A percentile compares a stretch with the other conserved stretches of the same genome.
phyloP scores from a whole-genome alignment of 2,888 invertebrate species.

The Imbricaverruca yamaguchii region DNA sequence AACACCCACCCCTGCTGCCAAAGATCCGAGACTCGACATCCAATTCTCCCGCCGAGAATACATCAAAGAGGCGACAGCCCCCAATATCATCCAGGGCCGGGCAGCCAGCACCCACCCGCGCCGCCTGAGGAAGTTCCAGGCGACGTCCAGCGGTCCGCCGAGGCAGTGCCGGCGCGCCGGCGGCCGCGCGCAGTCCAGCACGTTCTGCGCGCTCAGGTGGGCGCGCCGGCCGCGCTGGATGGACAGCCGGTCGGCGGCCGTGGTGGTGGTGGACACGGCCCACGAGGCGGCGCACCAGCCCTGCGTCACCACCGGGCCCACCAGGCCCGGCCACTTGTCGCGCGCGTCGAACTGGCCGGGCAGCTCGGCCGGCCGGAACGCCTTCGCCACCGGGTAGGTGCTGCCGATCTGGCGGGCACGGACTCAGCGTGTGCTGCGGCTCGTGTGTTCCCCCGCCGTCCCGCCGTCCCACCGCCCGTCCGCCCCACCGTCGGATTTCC shows the following conservation, averaged over 20 bases:
- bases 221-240: slow-evolving; percentile 49
- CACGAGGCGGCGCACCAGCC: slow-evolving; percentile 81
- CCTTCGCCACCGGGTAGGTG: slow-evolving; percentile 37
- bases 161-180: slow-evolving; percentile 53
- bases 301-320: slow-evolving; percentile 56
- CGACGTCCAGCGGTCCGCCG: slow-evolving; percentile 82
- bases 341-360: slow-evolving; percentile 70
- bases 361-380: slow-evolving; percentile 53
- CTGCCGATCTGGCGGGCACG: slow-evolving; percentile 33
- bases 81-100: neutral
- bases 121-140: slow-evolving; percentile 79
- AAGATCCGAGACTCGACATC: too few species aligned
- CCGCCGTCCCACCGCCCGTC: too few species aligned
- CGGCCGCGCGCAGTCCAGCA: slow-evolving; percentile 74
- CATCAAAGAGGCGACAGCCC: too few species aligned
- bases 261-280: slow-evolving; percentile 78
- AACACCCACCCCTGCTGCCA: too few species aligned
- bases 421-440: too few species aligned
- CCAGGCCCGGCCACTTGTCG: slow-evolving; percentile 47
- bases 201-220: slow-evolving; percentile 70
- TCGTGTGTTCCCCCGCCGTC: too few species aligned
- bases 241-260: slow-evolving; percentile 46
- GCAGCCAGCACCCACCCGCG: slow-evolving; percentile 46
- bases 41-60: too few species aligned
- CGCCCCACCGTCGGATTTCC: too few species aligned